Base-by-base conservation (phyloP, 1,140 invertebrate species). In the Dufourea novaeangliae region DNA sequence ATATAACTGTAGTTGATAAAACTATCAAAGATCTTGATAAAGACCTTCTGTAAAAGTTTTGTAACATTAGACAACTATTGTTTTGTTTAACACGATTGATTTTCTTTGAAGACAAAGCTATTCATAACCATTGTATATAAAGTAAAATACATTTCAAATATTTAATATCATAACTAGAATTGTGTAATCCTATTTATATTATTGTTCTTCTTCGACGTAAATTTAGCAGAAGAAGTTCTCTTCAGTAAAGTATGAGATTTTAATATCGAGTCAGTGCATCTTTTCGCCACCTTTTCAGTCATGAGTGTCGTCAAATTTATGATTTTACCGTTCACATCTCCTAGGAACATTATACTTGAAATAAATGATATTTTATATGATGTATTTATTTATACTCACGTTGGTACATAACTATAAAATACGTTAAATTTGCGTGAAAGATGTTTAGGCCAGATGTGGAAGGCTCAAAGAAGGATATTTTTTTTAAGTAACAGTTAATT, bases 1-100 rank as follows among this genome's bases (percentile, higher is more conserved):
- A 94, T 86, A 89, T 95, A 34, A 95, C 92, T 20, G 90, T 93
- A 84, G 87, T 92, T 39, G 92, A 94, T 0, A 86, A 93, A 41
- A 93, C 93, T 62, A 95, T 95, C 93, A 94, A 93, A 87, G 91
- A 93, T 75, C 80, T 94, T 25, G 88, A 93, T 75, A 88, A 92
- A 25, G 80, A 88, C 70, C 54, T 92, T 32, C 56, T 91, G 10
- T 90, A 78, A 88, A 62, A 27, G 50, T 61, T 37, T 17, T 64
- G 22, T 25, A 46, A 44, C 2, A 32, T 32, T 22, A n/a, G 8
- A 20, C 32, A 20, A 8, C 11, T 22, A 20, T 17, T 37, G 12
- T 34, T 37, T 10, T 32, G 10, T n/a, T n/a, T n/a, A 57, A 57
- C 4, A 57, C 14, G 10, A 32, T 8, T n/a, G 29, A 61, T 8